These are phyloP conservation scores for Rostratula benghalensis DNA, from an alignment of 2,113 vertebrate genomes.

Conservation along the genomic window DNA sequence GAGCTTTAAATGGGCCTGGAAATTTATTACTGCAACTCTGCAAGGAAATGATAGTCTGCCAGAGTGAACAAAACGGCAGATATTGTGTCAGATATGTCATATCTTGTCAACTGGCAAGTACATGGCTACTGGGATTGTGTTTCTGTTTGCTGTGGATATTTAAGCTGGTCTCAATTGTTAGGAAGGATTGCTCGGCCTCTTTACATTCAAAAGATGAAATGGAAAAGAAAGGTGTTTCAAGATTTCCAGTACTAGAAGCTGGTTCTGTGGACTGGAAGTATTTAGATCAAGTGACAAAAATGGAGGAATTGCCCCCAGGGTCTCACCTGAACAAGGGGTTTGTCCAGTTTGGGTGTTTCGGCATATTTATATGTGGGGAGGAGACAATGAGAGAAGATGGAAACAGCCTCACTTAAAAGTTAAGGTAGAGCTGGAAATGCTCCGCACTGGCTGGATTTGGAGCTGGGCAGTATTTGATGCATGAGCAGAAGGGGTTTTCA, in stretches of 20 bases:
- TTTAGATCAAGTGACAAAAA: not conserved
- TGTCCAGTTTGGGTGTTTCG: not conserved
- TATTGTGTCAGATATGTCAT: constrained; percentile 22
- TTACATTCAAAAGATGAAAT: not conserved
- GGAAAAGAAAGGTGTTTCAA: not conserved
- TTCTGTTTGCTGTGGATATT: constrained; percentile 27
- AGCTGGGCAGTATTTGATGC: not conserved
- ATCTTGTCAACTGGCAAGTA: constrained; percentile 18
- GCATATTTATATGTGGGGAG: not conserved
- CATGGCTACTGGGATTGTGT: not conserved
- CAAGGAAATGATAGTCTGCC: constrained; percentile 54
- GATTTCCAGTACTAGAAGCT: not conserved
- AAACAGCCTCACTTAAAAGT: not conserved
- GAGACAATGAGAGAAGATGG: not conserved
- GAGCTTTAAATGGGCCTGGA: not conserved
- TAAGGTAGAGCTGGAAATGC: not conserved
- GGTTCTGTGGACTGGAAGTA: not conserved
- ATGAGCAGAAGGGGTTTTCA: not conserved
- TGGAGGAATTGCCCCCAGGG: not conserved
- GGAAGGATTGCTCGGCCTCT: not conserved
- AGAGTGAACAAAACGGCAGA: constrained; percentile 7
- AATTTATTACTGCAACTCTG: constrained; percentile 29
- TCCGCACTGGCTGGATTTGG: not conserved
- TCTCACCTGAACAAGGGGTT: not conserved
- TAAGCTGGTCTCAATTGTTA: not conserved